Evolutionary conservation across 1,140 invertebrate genomes (phyloP).

Genomic region (Penaeus chinensis): DNA sequence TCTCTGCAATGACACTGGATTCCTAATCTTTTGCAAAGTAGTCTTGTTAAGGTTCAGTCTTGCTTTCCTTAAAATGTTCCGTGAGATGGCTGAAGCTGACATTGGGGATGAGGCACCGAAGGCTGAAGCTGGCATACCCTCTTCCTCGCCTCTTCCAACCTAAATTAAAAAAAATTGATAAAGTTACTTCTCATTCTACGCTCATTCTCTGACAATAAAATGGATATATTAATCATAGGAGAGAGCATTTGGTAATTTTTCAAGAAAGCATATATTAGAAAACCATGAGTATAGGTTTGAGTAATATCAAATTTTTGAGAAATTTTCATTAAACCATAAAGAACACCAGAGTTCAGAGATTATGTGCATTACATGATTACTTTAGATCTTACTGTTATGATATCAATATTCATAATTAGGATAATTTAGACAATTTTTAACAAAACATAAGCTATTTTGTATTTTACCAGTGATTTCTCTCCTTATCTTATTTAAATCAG

Average conservation of each 20-base stretch:
- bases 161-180: neutral
- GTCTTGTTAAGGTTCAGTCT: conserved; percentile 66
- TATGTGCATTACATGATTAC: too few relatives aligned
- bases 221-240: too few relatives aligned
- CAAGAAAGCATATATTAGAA: too few relatives aligned
- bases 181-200: too few relatives aligned
- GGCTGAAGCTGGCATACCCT: conserved; percentile 38
- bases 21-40: conserved; percentile 64
- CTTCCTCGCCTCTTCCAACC: conserved; percentile 39
- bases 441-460: neutral
- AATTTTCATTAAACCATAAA: neutral
- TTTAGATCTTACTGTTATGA: too few relatives aligned
- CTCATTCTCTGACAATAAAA: too few relatives aligned
- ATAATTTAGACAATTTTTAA: too few relatives aligned
- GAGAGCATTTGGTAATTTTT: too few relatives aligned
- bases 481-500: conserved; percentile 15
- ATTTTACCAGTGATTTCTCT: too few relatives aligned
- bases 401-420: too few relatives aligned
- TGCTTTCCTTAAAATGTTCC: conserved; percentile 66
- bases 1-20: conserved; percentile 62
- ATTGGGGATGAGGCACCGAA: conserved; percentile 22
- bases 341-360: conserved; percentile 1
- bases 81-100: conserved; percentile 51
- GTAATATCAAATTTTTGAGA: too few relatives aligned
- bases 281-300: too few relatives aligned